A percentile compares a stretch with the other conserved stretches of the same genome.
phyloP scores from a whole-genome alignment of 2,113 vertebrate species.

The Chionis minor region DNA sequence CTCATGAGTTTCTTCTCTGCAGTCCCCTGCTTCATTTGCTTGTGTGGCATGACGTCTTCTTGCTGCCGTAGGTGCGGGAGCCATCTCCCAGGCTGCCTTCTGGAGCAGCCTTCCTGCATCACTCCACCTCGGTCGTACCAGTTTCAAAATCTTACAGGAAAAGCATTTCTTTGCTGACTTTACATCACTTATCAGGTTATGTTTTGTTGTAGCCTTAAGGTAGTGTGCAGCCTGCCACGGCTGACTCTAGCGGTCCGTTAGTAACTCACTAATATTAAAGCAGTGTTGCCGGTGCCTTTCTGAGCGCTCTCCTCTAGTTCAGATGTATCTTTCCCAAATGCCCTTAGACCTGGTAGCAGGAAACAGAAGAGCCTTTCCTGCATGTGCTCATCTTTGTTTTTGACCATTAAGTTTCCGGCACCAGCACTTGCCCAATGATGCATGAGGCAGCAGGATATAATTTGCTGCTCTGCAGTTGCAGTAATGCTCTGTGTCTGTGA shows the following conservation, averaged over 20 bases:
- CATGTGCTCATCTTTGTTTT: neutral
- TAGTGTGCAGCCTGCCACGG: neutral
- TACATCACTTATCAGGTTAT: rapidly evolving
- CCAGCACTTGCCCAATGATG: neutral
- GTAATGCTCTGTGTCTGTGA: neutral
- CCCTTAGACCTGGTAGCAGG: neutral
- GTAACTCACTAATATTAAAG: neutral
- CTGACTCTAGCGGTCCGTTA: neutral
- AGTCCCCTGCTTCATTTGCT: constrained; percentile 18
- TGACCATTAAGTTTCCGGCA: neutral
- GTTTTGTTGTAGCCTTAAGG: neutral
- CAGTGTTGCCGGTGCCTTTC: neutral
- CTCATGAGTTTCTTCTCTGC: neutral
- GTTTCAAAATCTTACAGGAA: neutral
- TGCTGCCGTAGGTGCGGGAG: neutral
- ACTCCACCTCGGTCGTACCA: rapidly evolving
- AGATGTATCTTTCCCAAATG: neutral
- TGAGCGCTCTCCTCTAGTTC: neutral
- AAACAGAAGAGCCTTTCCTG: neutral
- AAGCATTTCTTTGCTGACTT: neutral
- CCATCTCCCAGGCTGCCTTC: neutral
- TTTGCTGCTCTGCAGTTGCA: neutral
- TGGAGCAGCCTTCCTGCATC: neutral
- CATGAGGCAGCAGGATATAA: neutral
- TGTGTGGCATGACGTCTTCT: neutral